Conservation (phyloP, 1,140 invertebrate species). For the Calephelis virginiensis region DNA sequence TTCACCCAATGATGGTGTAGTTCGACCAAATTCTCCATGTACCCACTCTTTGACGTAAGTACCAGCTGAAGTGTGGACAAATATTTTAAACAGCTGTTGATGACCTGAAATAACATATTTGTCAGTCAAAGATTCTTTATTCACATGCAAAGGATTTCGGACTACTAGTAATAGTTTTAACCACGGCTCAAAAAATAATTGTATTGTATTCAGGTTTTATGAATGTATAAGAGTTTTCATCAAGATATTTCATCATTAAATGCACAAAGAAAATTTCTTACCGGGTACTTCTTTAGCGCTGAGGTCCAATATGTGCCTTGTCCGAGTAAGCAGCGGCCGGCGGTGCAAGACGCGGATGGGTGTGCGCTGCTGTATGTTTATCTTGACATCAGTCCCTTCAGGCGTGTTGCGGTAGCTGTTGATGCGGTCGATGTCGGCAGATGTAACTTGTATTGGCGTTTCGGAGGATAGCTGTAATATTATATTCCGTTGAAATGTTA, state of each 20-base stretch:
- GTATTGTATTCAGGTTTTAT: background rate
- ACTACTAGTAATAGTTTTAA: background rate
- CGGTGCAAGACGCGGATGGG: slow-evolving; percentile 92
- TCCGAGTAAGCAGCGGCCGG: slow-evolving; percentile 83
- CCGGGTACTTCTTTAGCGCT: slow-evolving; percentile 70
- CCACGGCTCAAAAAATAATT: background rate
- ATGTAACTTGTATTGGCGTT: slow-evolving; percentile 54
- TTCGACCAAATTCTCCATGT: slow-evolving; percentile 95
- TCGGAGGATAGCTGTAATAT: slow-evolving; percentile 23
- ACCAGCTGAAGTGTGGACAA: slow-evolving; percentile 92
- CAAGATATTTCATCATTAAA: too few relatives aligned
- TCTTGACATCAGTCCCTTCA: slow-evolving; percentile 39
- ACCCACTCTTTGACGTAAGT: slow-evolving; percentile 99
- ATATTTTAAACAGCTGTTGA: slow-evolving; percentile 81
- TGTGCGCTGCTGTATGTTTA: slow-evolving; percentile 86
- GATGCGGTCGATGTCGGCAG: slow-evolving; percentile 78
- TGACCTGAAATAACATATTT: slow-evolving; percentile 53
- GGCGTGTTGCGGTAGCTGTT: slow-evolving; percentile 68
- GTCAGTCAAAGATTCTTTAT: background rate
- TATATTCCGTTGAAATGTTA: too few relatives aligned
- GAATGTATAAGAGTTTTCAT: too few relatives aligned
- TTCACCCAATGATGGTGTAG: slow-evolving; percentile 84
- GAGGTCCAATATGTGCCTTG: slow-evolving; percentile 82
- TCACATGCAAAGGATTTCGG: background rate
- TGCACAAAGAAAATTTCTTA: slow-evolving; percentile 28